Evolutionary conservation across 2,797 vertebrate genomes (phyloP), one percentile per base, ranked within the genome.

Genomic region (Hyperoplus immaculatus): DNA sequence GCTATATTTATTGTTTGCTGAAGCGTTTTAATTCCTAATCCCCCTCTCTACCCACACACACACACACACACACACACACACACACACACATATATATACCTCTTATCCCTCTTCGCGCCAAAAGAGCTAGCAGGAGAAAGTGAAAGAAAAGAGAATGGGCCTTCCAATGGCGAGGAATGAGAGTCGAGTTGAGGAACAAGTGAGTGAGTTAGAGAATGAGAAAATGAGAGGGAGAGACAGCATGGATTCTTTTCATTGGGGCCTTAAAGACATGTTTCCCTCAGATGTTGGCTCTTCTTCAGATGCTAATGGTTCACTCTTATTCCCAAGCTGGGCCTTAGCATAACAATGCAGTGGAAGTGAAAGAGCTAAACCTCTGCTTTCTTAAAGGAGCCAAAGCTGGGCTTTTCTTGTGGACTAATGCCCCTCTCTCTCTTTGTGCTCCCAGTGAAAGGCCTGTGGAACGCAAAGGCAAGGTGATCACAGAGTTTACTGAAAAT

Each of bases 241-340:
- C 93, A 93, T 93, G 93, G 93, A 94, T 93, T 93, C 93, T 87
- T 94, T 95, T 95, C 95, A 94, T 93, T 91, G 86, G 86, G 89
- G 93, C 89, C 88, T 91, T 91, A 93, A 94, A 94, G 92, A 94
- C 90, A 93, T 89, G 92, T 93, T 94, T 94, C 91, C 92, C 94
- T 96, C 95, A 95, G 94, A 96, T 95, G 94, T 95, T 93, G 94
- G 94, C 89, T 94, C 95, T 96, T 95, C 95, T 96, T 96, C 94
- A 95, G 88, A 96, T 96, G 95, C 95, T 95, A 96, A 96, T 96
- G 88, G 93, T 85, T 89, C 86, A 87, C 92, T 93, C 93, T 94
- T 94, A 94, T 95, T 94, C 93, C 93, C 90, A 90, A 91, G 90
- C 92, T 83, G 85, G 6, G 88, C 92, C 86, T 96, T 96, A 95